phyloP scores from a whole-genome alignment of 2,888 invertebrate genomes.

The Liodrosophila aerea region DNA sequence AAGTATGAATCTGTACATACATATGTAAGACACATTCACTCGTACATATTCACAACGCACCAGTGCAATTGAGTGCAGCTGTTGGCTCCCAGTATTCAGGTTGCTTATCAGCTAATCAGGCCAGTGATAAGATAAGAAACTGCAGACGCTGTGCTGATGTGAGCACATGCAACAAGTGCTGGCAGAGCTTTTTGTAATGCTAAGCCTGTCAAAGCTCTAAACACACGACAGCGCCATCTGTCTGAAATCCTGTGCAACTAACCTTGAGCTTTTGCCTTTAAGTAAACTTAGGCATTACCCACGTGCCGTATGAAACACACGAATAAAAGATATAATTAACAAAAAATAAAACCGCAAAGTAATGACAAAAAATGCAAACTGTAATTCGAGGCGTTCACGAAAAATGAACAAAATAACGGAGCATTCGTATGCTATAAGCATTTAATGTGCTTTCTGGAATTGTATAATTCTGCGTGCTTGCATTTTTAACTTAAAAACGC shows the following conservation, averaged over 20 bases:
- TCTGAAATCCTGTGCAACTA: conserved; percentile 35
- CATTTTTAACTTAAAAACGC: conserved; percentile 14
- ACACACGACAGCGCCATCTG: conserved; percentile 42
- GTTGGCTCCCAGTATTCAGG: neutral
- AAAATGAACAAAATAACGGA: neutral
- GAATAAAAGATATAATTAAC: conserved; percentile 19
- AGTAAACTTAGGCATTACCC: too few species aligned
- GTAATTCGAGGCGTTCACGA: conserved; percentile 25
- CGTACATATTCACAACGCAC: neutral
- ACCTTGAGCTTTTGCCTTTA: conserved; percentile 5
- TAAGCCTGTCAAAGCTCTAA: conserved; percentile 33
- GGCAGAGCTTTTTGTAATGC: conserved; percentile 28
- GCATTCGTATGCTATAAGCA: conserved; percentile 29
- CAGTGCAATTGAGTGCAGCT: conserved; percentile 19
- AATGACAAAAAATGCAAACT: conserved; percentile 26
- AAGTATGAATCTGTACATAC: conserved; percentile 2
- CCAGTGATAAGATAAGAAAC: conserved; percentile 33
- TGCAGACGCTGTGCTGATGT: neutral
- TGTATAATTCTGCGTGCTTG: conserved; percentile 33
- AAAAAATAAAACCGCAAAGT: conserved; percentile 37
- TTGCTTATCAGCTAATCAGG: conserved; percentile 29
- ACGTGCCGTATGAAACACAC: too few species aligned
- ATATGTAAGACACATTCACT: neutral
- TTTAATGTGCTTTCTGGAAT: conserved; percentile 15
- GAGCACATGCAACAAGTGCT: conserved; percentile 34